These are phyloP conservation scores for Alloscopus bannaensis DNA, from an alignment of 2,888 invertebrate genomes.

Conservation along the genomic window DNA sequence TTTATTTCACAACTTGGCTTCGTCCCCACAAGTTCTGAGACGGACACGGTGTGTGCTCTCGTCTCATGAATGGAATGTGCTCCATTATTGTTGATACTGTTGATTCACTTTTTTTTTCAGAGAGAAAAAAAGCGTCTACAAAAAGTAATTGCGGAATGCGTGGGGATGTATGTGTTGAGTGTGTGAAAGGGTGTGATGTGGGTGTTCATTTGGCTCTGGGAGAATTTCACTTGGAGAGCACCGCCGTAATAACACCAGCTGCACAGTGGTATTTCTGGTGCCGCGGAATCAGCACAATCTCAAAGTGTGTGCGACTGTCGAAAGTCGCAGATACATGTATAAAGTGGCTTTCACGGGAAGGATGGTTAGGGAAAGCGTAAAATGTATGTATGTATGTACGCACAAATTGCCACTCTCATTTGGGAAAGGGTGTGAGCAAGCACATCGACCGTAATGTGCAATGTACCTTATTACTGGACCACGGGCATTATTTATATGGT, in stretches of 20 bases:
- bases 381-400: not conserved
- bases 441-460: constrained; percentile 37
- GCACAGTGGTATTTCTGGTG: constrained; percentile 22
- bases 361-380: not conserved
- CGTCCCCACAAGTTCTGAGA: too few relatives aligned
- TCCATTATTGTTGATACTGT: constrained; percentile 31
- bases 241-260: constrained; percentile 35
- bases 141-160: constrained; percentile 8
- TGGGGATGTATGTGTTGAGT: not conserved
- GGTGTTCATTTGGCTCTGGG: not conserved
- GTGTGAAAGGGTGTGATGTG: not conserved
- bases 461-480: constrained; percentile 44
- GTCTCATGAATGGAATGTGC: constrained; percentile 4
- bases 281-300: constrained; percentile 43
- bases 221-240: not conserved
- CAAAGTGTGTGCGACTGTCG: too few relatives aligned
- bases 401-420: constrained; percentile 48
- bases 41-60: too few relatives aligned
- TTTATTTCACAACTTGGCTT: too few relatives aligned
- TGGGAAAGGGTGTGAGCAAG: constrained; percentile 43
- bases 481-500: constrained; percentile 46
- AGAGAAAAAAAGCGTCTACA: not conserved
- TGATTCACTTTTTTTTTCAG: constrained; percentile 22
- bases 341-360: too few relatives aligned
- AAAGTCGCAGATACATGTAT: too few relatives aligned